Evolutionary conservation across 1,140 invertebrate species (phyloP).

Genomic region (Tetraneura akinire): DNA sequence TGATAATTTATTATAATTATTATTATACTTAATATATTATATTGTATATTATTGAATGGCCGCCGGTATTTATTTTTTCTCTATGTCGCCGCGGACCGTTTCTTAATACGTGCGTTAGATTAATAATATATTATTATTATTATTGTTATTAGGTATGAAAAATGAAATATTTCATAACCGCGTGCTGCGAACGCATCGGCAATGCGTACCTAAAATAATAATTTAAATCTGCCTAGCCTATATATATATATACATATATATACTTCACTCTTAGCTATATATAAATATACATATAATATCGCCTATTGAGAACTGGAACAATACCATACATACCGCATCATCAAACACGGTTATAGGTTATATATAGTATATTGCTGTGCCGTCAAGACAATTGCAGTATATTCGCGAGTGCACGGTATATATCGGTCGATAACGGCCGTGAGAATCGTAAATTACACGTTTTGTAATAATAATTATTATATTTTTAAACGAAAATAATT

Average conservation of each 20-base stretch:
- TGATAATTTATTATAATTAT: neutral
- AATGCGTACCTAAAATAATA: neutral
- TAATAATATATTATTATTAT: too few species aligned
- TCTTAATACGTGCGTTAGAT: neutral
- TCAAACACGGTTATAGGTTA: too few species aligned
- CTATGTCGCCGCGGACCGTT: neutral
- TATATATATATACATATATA: neutral
- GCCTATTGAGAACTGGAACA: conserved; percentile 21
- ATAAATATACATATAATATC: neutral
- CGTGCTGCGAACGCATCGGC: neutral
- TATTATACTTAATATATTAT: neutral
- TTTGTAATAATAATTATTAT: too few species aligned
- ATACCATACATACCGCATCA: too few species aligned
- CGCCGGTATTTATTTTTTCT: neutral
- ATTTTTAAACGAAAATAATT: too few species aligned
- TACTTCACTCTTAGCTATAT: neutral
- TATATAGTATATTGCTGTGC: too few species aligned
- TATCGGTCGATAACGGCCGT: too few species aligned
- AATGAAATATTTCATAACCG: neutral
- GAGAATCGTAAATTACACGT: too few species aligned
- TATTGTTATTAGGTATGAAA: too few species aligned
- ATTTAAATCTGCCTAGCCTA: too few species aligned
- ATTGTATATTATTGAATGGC: neutral
- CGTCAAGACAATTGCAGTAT: too few species aligned
- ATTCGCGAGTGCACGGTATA: too few species aligned